These are phyloP conservation scores for Caenorhabditis imperialis DNA, from an alignment of 2,888 invertebrate species.

Conservation along the genomic window DNA sequence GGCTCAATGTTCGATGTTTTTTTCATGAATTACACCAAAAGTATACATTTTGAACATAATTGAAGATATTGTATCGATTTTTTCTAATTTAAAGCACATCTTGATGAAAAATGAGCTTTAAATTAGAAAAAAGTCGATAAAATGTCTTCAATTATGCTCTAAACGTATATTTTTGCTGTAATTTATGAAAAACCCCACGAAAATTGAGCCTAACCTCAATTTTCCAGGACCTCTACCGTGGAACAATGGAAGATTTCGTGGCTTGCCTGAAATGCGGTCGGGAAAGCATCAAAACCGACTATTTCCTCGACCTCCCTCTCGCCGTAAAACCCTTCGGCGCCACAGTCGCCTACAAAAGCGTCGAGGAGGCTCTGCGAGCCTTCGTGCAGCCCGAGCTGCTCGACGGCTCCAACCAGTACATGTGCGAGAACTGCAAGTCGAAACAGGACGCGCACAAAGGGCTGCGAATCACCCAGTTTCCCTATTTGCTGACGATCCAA, in stretches of 20 bases:
- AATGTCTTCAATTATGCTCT: too few relatives aligned
- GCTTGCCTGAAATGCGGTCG: slow-evolving; percentile 87
- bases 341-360: slow-evolving; percentile 85
- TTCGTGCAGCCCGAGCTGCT: slow-evolving; percentile 89
- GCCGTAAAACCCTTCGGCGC: slow-evolving; percentile 89
- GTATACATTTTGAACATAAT: too few relatives aligned
- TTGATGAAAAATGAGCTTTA: too few relatives aligned
- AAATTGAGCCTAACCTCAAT: too few relatives aligned
- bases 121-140: too few relatives aligned
- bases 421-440: slow-evolving; percentile 88
- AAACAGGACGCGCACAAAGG: slow-evolving; percentile 92
- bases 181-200: too few relatives aligned
- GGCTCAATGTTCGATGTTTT: too few relatives aligned
- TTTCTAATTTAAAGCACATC: too few relatives aligned
- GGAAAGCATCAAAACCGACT: slow-evolving; percentile 88
- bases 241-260: slow-evolving; percentile 89
- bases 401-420: slow-evolving; percentile 89
- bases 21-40: too few relatives aligned
- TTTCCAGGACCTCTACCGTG: slow-evolving; percentile 84
- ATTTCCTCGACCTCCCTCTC: slow-evolving; percentile 89
- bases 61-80: too few relatives aligned
- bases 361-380: slow-evolving; percentile 88
- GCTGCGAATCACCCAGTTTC: slow-evolving; percentile 88
- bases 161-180: too few relatives aligned
- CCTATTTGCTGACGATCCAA: slow-evolving; percentile 89